These are phyloP conservation scores for Myotis daubentonii DNA, from an alignment of 2,797 vertebrate genomes.

Conservation along the genomic window DNA sequence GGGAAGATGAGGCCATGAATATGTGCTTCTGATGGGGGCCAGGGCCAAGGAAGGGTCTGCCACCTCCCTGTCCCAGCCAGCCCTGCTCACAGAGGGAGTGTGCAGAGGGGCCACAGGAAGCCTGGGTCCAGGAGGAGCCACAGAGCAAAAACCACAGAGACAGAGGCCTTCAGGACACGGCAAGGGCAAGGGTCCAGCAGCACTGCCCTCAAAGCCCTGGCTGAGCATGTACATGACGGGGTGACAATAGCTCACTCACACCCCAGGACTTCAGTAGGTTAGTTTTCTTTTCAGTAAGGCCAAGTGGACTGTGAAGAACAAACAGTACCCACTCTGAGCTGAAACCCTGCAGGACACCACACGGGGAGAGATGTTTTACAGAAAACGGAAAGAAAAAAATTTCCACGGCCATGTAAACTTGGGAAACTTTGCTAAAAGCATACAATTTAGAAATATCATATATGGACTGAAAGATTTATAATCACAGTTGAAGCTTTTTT, in stretches of 20 bases:
- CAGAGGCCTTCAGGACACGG: fast-evolving
- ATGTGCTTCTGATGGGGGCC: background rate
- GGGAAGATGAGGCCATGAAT: background rate
- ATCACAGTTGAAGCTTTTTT: fast-evolving
- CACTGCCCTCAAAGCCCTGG: fast-evolving
- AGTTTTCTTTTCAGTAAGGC: fast-evolving
- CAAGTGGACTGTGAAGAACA: fast-evolving
- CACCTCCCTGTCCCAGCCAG: fast-evolving
- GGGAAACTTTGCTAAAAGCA: background rate
- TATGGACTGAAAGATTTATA: fast-evolving
- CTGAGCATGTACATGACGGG: fast-evolving
- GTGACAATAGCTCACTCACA: fast-evolving
- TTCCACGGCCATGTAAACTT: background rate
- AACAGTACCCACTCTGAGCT: fast-evolving
- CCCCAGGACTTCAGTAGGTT: fast-evolving
- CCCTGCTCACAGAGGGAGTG: fast-evolving
- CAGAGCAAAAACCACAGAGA: background rate
- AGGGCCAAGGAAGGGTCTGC: background rate
- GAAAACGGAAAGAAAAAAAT: background rate
- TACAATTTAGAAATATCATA: background rate
- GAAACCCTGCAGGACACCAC: background rate
- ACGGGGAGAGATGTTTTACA: fast-evolving
- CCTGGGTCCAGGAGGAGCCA: background rate
- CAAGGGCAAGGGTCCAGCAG: background rate
- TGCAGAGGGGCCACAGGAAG: background rate